Evolutionary conservation across 2,888 invertebrate genomes (phyloP).

Genomic region (Mythimna vitellina): DNA sequence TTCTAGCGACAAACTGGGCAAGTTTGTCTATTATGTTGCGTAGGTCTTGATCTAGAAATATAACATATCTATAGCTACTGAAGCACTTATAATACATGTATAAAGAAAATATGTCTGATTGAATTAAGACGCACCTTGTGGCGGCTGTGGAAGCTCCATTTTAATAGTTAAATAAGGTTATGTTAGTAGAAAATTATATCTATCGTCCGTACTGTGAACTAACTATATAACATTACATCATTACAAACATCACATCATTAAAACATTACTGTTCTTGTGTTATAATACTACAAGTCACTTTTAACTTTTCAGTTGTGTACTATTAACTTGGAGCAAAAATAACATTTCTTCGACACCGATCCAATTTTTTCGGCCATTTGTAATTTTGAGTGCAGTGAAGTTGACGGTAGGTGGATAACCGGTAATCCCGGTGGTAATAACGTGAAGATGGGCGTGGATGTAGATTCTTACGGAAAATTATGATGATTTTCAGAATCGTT

Average conservation of each 20-base stretch:
- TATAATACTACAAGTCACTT: conserved; percentile 31
- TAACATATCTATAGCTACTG: conserved; percentile 16
- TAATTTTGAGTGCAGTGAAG: conserved; percentile 53
- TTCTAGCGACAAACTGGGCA: conserved; percentile 99
- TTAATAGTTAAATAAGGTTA: conserved; percentile 82
- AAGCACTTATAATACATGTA: background rate
- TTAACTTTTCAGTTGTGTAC: conserved; percentile 40
- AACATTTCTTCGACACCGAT: conserved; percentile 62
- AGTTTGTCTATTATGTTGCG: conserved; percentile 99
- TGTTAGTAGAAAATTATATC: conserved; percentile 53
- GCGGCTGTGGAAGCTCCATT: conserved; percentile 91
- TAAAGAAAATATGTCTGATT: conserved; percentile 20
- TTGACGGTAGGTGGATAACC: conserved; percentile 7
- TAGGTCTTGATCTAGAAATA: conserved; percentile 95
- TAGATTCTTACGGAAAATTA: background rate
- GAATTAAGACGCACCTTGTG: conserved; percentile 88
- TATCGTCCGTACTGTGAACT: conserved; percentile 29
- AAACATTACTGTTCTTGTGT: conserved; percentile 22
- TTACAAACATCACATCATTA: conserved; percentile 48
- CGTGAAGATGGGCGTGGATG: background rate
- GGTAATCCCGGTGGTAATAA: conserved; percentile 16
- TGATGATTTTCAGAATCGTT: background rate
- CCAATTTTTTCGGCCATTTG: conserved; percentile 72
- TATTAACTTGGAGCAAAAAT: conserved; percentile 47
- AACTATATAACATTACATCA: conserved; percentile 39